phyloP scores from a whole-genome alignment of 2,888 invertebrate species.

The Ormyrus pomaceus region DNA sequence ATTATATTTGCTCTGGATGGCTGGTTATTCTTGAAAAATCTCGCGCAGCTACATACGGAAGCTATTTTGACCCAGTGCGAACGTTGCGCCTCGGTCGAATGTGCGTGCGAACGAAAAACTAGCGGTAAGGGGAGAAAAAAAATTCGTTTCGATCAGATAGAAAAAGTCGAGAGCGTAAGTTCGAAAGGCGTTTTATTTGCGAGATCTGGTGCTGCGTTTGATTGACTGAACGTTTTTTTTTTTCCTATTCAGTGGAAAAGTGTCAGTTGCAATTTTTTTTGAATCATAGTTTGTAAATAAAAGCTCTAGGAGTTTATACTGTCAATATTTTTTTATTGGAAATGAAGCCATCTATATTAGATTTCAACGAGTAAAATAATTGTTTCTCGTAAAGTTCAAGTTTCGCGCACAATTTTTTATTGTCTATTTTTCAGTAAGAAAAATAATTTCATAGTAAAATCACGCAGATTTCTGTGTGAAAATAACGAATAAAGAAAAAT shows the following conservation, averaged over 20 bases:
- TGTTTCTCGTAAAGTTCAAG: too few species aligned
- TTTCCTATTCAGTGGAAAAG: not conserved
- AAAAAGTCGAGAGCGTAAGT: not conserved
- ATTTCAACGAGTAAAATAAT: too few species aligned
- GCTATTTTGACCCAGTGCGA: too few species aligned
- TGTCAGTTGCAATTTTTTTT: conserved; percentile 21
- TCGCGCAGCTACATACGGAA: not conserved
- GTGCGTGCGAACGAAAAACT: not conserved
- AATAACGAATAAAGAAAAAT: too few species aligned
- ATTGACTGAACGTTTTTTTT: conserved; percentile 26
- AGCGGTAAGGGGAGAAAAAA: conserved; percentile 12
- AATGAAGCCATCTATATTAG: too few species aligned
- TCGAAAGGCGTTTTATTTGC: conserved; percentile 40
- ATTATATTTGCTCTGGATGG: not conserved
- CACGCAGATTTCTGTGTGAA: too few species aligned
- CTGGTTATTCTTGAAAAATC: not conserved
- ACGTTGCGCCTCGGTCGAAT: too few species aligned
- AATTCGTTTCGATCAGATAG: conserved; percentile 19
- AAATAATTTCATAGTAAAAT: too few species aligned
- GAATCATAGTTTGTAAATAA: conserved; percentile 17
- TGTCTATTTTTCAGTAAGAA: too few species aligned
- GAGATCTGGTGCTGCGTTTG: conserved; percentile 25
- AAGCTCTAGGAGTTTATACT: not conserved
- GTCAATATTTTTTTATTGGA: too few species aligned
- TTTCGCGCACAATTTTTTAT: too few species aligned